Percentiles rank a stretch among this genome's conserved stretches.
Evolutionary conservation across 2,113 vertebrate species (phyloP).

Genomic region (Bettongia penicillata): DNA sequence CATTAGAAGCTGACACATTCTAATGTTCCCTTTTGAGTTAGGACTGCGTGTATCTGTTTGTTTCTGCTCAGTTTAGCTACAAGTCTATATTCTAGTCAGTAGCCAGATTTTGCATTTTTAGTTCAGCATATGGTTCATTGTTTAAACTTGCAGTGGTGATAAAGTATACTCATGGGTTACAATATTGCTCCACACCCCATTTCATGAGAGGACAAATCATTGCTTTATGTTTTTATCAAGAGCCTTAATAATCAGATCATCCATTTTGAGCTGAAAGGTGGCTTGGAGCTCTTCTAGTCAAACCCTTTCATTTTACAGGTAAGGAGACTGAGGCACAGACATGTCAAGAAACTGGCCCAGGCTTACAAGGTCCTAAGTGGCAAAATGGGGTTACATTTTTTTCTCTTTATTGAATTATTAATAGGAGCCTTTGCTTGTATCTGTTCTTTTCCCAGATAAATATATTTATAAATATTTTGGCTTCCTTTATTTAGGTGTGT

Average conservation of each 20-base stretch:
- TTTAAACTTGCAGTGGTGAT: constrained; percentile 22
- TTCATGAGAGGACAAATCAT: not conserved
- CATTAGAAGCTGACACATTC: not conserved
- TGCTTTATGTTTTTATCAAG: not conserved
- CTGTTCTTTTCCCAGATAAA: not conserved
- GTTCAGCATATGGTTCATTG: not conserved
- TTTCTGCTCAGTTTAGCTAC: constrained; percentile 20
- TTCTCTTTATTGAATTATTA: not conserved
- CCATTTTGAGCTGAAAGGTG: not conserved
- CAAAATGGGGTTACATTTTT: not conserved
- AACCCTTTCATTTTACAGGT: not conserved
- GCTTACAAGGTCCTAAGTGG: not conserved
- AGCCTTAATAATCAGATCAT: not conserved
- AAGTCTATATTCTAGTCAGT: constrained; percentile 35
- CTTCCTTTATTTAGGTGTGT: constrained; percentile 78
- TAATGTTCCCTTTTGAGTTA: not conserved
- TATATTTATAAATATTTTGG: constrained; percentile 38
- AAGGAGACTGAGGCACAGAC: not conserved
- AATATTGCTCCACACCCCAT: not conserved
- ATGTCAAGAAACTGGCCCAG: not conserved
- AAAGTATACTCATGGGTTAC: constrained; percentile 6
- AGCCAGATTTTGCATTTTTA: constrained; percentile 36
- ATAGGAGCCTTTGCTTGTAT: not conserved
- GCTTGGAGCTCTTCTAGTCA: not conserved
- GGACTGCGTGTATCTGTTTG: not conserved